Base-by-base conservation (phyloP, 2,113 vertebrate genomes). In the Anhinga anhinga region DNA sequence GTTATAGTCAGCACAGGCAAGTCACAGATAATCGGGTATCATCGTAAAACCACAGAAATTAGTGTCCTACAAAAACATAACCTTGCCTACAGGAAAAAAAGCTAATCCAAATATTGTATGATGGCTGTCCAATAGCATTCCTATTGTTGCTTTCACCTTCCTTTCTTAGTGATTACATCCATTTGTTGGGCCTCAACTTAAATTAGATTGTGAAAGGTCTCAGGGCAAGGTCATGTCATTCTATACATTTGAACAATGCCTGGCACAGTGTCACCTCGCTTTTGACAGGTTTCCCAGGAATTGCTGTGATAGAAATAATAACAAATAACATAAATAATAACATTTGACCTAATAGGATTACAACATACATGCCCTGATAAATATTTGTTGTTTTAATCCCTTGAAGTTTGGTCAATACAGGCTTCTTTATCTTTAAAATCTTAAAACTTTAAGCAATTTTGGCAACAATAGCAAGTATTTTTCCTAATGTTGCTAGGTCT, bases 121-220 rank as follows among this genome's bases (percentile, higher is more conserved):
- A 74, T 78, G 65, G n/a, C 44, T 56, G 40, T 45, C 72, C 27
- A 20, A 16, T 52, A 89, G 4, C 36, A 72, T 69, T 95, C n/a
- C 7, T 69, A 50, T 82, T 93, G 90, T 76, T 76, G 16, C 36
- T 87, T 74, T 89, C 36, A 42, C 38, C 36, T 86, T 92, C 47
- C 52, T 78, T 83, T 84, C 49, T 56, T 29, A 79, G 34, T 58
- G 40, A 80, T 95, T 63, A 20, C 50, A 89, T 76, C 40, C 61
- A 65, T 96, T 78, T 95, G 61, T 56, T 86, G 23, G 34, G 21
- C 20, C 38, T 83, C 38, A n/a, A 80, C 34, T 83, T 93, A 88
- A 86, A 94, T 91, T 77, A 89, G 65, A 82, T 69, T 86, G 69
- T 21, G 66, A 91, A 91, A 92, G 65, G 80, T 95, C 88, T 85